Percentiles rank a stretch among this genome's conserved stretches.
Conservation (phyloP, 2,888 invertebrate species). For the Diabrotica balteata region DNA sequence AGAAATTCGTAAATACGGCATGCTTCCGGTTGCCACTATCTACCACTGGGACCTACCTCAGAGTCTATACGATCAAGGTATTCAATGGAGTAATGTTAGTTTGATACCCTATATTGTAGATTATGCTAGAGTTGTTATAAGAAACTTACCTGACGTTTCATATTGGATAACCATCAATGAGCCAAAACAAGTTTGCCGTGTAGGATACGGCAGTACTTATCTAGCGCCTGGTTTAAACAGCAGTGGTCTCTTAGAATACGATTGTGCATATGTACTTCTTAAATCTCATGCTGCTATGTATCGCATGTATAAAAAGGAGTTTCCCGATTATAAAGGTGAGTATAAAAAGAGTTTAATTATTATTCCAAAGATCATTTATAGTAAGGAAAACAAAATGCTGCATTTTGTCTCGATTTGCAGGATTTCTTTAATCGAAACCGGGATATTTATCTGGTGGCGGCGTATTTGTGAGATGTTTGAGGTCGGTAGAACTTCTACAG, state of each 20-base stretch:
- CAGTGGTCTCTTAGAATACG: conserved; percentile 68
- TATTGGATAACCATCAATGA: conserved; percentile 75
- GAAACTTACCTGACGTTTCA: conserved; percentile 56
- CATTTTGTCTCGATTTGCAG: neutral
- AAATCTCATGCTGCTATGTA: conserved; percentile 73
- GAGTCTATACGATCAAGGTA: conserved; percentile 58
- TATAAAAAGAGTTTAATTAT: too few relatives aligned
- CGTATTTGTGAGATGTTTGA: neutral
- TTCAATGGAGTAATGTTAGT: conserved; percentile 64
- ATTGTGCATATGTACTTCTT: conserved; percentile 69
- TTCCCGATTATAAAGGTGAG: conserved; percentile 55
- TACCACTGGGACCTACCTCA: conserved; percentile 49
- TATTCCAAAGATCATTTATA: too few relatives aligned
- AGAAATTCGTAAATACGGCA: conserved; percentile 38
- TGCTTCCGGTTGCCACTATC: conserved; percentile 31
- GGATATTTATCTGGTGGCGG: neutral
- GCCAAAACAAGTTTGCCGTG: conserved; percentile 59
- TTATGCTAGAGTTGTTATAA: conserved; percentile 63
- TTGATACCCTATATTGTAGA: conserved; percentile 67
- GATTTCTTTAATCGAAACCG: too few relatives aligned
- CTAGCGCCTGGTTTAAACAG: conserved; percentile 64
- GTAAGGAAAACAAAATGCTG: too few relatives aligned
- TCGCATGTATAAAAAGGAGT: conserved; percentile 68
- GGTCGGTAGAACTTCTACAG: neutral
- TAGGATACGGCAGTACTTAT: conserved; percentile 63